Conservation (phyloP, 2,797 vertebrate species). For the Cynopterus sphinx region DNA sequence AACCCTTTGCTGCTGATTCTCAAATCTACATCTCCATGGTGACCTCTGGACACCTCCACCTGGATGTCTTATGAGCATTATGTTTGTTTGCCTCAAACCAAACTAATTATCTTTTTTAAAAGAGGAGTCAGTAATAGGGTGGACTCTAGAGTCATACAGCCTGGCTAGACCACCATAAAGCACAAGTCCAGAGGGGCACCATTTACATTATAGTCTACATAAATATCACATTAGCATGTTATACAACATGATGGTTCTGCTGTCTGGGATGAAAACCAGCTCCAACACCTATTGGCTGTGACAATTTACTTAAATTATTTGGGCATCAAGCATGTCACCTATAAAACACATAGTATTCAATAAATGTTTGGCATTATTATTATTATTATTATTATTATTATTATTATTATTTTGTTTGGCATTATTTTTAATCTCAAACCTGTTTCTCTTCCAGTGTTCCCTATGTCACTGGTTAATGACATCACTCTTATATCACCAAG, state of each 20-base stretch:
- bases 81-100: background rate
- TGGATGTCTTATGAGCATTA: background rate
- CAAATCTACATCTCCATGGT: background rate
- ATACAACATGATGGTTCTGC: background rate
- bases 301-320: background rate
- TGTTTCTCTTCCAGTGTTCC: background rate
- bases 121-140: background rate
- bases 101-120: slow-evolving; percentile 12
- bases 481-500: background rate
- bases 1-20: background rate
- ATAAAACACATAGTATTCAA: background rate
- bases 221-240: background rate
- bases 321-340: background rate
- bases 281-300: background rate
- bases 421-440: slow-evolving; percentile 31
- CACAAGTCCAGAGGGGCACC: background rate
- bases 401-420: background rate
- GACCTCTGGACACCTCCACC: background rate
- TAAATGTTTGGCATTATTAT: background rate
- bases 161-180: background rate
- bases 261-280: background rate
- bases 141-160: background rate
- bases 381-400: too few relatives aligned
- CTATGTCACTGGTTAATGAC: background rate
- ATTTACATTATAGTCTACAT: background rate